Evolutionary conservation across 2,797 vertebrate species (phyloP), one percentile per base, ranked within the genome.

Genomic region (Cryptoprocta ferox): DNA sequence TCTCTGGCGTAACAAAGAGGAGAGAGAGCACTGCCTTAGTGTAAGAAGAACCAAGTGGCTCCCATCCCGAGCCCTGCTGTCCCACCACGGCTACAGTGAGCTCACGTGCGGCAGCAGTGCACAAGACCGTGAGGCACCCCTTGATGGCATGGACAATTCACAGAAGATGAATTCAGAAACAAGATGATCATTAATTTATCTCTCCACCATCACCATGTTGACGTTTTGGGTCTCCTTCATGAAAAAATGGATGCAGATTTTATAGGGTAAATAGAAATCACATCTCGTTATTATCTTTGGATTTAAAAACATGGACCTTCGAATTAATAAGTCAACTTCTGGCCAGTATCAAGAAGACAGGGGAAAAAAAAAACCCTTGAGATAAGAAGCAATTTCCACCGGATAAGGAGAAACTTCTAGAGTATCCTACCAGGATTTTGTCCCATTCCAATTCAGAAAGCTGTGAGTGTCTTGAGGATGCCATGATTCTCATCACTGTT

Each of bases 321-420:
- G 4, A 19, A 50, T 97, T 53, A 87, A 93, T 93, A 76, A 94
- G 45, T 71, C 66, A 48, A 68, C 28, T 79, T 89, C n/a, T 65
- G 56, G 9, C 13, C 32, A 42, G 42, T 75, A 10, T 89, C n/a
- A 86, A n/a, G n/a, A 91, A 53, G 18, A 85, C 13, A 89, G 39
- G 12, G 48, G 37, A 87, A 48, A 91, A 56, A 53, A 48, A 18
- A 45, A 75, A 30, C 2, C 12, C 37, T 94, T 50, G 48, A 81
- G 42, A 53, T 84, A 70, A 88, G 18, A 59, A 63, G 39, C 24
- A n/a, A 73, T 73, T 48, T 48, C 26, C 6, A 32, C 3, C 39
- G 78, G 32, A 15, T 59, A 79, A 73, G 26, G 14, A 70, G 35
- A 63, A 91, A 79, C 28, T 56, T 71, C 71, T 56, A 24, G 61